A percentile compares a stretch with the other conserved stretches of the same genome.
Conservation (phyloP, 2,888 invertebrate genomes). For the Scelioninae gen. 1 region DNA sequence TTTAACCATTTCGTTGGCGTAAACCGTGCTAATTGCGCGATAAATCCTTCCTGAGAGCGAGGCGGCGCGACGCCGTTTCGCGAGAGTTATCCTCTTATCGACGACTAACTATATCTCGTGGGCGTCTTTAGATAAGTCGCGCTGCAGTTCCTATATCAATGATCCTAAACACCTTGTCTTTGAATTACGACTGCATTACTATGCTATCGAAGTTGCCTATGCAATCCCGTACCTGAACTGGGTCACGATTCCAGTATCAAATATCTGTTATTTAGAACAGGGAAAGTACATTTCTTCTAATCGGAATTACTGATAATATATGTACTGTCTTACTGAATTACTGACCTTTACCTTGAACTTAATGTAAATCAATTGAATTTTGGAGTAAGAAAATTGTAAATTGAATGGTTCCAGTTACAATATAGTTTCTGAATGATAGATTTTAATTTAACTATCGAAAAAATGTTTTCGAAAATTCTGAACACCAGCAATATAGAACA, state of each 20-base stretch:
- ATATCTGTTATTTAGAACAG: conserved; percentile 15
- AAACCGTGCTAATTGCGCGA: conserved; percentile 73
- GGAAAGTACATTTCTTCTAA: conserved; percentile 8
- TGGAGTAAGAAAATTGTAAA: no score
- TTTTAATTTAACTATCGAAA: no score
- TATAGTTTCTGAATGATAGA: no score
- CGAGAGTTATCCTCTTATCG: conserved; percentile 70
- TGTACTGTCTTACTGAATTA: neutral
- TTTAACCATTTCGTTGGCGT: conserved; percentile 67
- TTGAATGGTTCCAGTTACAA: no score
- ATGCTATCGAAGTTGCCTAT: conserved; percentile 38
- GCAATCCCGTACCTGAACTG: conserved; percentile 35
- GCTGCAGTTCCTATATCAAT: conserved; percentile 65
- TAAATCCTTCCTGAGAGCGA: conserved; percentile 71
- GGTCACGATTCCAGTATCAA: conserved; percentile 43
- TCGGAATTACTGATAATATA: neutral
- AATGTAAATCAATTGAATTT: no score
- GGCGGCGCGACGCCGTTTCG: conserved; percentile 57
- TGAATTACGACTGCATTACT: conserved; percentile 46
- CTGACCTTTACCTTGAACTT: conserved; percentile 22
- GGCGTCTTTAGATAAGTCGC: conserved; percentile 65
- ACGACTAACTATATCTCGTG: conserved; percentile 64
- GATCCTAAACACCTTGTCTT: conserved; percentile 65
- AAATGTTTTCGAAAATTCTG: no score
- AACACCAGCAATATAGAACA: no score